Base-by-base conservation (phyloP, 2,888 invertebrate genomes). In the Arenicola marina region DNA sequence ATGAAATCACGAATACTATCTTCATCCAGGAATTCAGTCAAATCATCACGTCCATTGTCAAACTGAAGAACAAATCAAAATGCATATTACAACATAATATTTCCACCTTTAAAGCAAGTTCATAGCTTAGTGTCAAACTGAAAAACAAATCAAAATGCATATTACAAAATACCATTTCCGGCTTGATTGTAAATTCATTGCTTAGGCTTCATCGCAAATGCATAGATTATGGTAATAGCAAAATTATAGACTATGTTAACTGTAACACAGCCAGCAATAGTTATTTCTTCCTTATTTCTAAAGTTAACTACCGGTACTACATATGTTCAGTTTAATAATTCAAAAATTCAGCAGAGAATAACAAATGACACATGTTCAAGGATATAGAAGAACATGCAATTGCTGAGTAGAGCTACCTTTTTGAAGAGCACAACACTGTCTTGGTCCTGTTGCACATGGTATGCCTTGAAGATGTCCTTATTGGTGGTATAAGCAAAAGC, bases 1-100 rank as follows among this genome's bases (percentile, higher is more conserved):
- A 96, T 89, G 87, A 96, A 97, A 75, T 90, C 89, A 84, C 90
- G 90, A 75, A 98, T 84, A 58, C 85, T 85, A 28, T 89, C 90
- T 67, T 88, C 75, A 26, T 70, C 75, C 3, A 78, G 48, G 18
- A n/a, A 11, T n/a, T 77, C 92, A 0, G 58, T 77, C 66, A 76
- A 74, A 56, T 76, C 74, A 63, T 77, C 78, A 57, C 80, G 74
- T 26, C 80, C 80, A 66, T 83, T 82, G 71, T 84, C 84, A 77
- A 83, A 83, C 81, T 82, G 62, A 38, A 56, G 7, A 48, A 48
- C 32, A 24, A 31, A 53, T 24, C 15, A 24, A 18, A 24, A 53
- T 53, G 15, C 24, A 53, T 31, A 53, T 31, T 18, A 11, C 7
- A 48, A 48, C 26, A n/a, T 48, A 15, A 38, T 18, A 38, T 38